Evolutionary conservation across 1,140 invertebrate genomes (phyloP), one percentile per base, ranked within the genome.

Genomic region (Anastrepha ludens): DNA sequence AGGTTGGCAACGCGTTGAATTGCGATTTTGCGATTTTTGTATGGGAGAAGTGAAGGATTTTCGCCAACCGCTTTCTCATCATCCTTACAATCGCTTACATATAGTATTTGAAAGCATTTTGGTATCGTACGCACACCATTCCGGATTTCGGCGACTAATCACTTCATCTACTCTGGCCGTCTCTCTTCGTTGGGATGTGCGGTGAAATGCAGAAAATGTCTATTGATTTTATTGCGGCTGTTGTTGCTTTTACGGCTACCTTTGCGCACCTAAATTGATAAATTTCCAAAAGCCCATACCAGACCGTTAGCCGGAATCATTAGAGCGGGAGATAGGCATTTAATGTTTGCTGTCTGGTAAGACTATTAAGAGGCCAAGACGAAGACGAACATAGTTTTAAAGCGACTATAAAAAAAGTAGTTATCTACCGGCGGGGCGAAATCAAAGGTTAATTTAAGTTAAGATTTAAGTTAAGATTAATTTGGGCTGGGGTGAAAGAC

Each of bases 171-270:
- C 41, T 74, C 3, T 81, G 6, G 17, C n/a, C 47, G 20, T 41
- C 55, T 20, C 47, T 20, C 20, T 47, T n/a, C 47, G 41, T 81
- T 81, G 1, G 74, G 47, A 55, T 81, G 74, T 81, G 44, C 47
- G 74, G 74, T 55, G 74, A 81, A 55, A 55, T 81, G 44, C 74
- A 55, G 74, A 81, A 81, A 81, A 81, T 81, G 74, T 17, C 74
- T 81, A 81, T 81, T 81, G 74, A 81, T 81, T 81, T 81, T 20
- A 55, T 55, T 55, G 74, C 44, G 47, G 15, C 74, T 7, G 44
- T 55, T 55, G 74, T 17, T 17, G 15, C 74, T 7, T 17, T 47
- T 29, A 20, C 44, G 47, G 17, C 47, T 81, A 81, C 74, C 47
- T 81, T 41, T 41, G 47, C 74, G 74, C 74, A n/a, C 47, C 47